Evolutionary conservation across 2,113 vertebrate species (phyloP).

Genomic region (Psephotus haematonotus): DNA sequence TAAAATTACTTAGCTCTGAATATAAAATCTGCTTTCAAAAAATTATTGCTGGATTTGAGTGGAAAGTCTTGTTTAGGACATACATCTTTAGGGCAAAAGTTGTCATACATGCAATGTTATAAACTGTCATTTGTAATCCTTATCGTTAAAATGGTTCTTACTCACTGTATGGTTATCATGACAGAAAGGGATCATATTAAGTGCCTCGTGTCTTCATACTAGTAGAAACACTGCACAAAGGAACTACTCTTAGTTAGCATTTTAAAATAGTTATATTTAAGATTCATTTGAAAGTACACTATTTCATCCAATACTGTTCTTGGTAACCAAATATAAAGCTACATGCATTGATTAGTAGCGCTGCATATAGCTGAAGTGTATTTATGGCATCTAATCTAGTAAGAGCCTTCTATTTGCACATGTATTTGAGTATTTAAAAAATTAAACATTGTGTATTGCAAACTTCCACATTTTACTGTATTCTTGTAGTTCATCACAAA

Average conservation of each 20-base stretch:
- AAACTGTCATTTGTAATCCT: not conserved
- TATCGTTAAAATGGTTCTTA: not conserved
- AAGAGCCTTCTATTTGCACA: not conserved
- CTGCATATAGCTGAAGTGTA: not conserved
- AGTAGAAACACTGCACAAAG: not conserved
- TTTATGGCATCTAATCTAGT: not conserved
- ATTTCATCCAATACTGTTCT: not conserved
- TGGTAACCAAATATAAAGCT: not conserved
- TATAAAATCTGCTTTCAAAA: not conserved
- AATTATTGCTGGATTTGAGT: not conserved
- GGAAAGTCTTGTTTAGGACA: not conserved
- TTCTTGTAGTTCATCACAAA: not conserved
- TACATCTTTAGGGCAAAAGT: not conserved
- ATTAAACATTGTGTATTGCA: constrained; percentile 8
- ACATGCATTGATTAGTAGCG: not conserved
- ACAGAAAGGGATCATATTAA: not conserved
- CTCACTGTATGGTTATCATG: not conserved
- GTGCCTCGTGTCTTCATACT: not conserved
- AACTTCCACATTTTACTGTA: not conserved
- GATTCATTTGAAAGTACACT: not conserved
- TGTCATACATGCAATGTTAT: not conserved
- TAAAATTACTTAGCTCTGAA: not conserved
- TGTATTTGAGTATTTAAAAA: not conserved
- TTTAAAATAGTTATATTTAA: not conserved
- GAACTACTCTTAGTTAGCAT: not conserved